phyloP scores from a whole-genome alignment of 1,140 invertebrate genomes.

The Brevipalpus yothersi region DNA sequence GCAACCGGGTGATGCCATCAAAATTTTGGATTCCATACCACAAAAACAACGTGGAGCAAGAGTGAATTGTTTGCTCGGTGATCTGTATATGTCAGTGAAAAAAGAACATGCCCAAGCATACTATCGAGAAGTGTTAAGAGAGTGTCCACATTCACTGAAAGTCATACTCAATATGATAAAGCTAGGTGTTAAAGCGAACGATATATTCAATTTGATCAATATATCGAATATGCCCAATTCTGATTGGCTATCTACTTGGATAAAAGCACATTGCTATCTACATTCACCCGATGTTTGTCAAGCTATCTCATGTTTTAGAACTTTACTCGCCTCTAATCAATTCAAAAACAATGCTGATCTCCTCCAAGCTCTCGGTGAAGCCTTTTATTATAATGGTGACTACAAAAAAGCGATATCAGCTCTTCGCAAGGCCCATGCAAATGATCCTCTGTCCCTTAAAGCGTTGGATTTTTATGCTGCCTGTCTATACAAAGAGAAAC shows the following conservation, averaged over 20 bases:
- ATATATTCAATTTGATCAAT: slow-evolving; percentile 33
- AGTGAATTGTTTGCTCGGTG: slow-evolving; percentile 42
- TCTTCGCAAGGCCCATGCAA: slow-evolving; percentile 26
- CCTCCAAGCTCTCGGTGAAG: slow-evolving; percentile 34
- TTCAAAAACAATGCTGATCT: slow-evolving; percentile 22
- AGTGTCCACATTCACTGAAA: slow-evolving; percentile 44
- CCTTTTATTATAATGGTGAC: slow-evolving; percentile 33
- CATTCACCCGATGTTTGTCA: neutral
- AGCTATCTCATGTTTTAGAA: neutral
- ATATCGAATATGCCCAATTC: slow-evolving; percentile 21
- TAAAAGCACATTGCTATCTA: neutral
- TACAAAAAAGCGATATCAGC: slow-evolving; percentile 17
- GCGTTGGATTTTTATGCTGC: slow-evolving; percentile 28
- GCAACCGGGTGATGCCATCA: slow-evolving; percentile 33
- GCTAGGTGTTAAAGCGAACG: slow-evolving; percentile 38
- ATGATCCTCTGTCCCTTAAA: slow-evolving; percentile 26
- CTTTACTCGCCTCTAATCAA: neutral
- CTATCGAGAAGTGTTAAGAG: slow-evolving; percentile 46
- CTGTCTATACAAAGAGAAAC: slow-evolving; percentile 23
- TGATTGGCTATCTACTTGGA: slow-evolving; percentile 23
- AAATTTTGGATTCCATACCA: slow-evolving; percentile 36
- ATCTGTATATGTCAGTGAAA: slow-evolving; percentile 39
- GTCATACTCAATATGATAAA: slow-evolving; percentile 36
- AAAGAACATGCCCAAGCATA: slow-evolving; percentile 40
- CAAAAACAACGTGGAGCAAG: slow-evolving; percentile 38